Conservation (phyloP, 2,113 vertebrate species). For the Rhagologus leucostigma region DNA sequence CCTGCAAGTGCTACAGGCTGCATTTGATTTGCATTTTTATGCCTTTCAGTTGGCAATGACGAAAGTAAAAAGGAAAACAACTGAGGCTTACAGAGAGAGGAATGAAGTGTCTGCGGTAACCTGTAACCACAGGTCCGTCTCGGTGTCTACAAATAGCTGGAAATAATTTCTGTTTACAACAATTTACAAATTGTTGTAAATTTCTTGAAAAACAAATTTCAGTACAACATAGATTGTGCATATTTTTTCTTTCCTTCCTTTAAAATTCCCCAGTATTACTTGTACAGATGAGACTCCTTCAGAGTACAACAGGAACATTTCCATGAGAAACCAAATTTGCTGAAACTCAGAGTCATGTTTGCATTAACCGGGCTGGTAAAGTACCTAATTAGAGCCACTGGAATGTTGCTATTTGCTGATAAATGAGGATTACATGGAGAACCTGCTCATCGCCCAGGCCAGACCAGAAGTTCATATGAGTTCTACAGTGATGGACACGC, state of each 20-base stretch:
- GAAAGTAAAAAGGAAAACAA: not conserved
- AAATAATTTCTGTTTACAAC: not conserved
- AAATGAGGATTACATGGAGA: not conserved
- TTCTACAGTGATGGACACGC: not conserved
- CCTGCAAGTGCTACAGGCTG: not conserved
- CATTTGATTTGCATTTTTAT: not conserved
- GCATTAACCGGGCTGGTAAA: not conserved
- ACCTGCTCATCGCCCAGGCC: not conserved
- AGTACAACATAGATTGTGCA: not conserved
- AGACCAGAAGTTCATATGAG: not conserved
- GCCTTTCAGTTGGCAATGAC: not conserved
- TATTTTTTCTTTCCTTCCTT: not conserved
- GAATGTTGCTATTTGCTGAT: not conserved
- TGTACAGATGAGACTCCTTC: not conserved
- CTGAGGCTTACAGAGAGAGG: not conserved
- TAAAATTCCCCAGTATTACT: not conserved
- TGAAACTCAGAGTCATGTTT: not conserved
- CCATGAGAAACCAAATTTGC: not conserved
- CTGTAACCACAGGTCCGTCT: not conserved
- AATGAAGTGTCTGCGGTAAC: not conserved
- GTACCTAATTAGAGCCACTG: not conserved
- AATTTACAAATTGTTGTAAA: not conserved
- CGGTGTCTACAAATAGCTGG: not conserved
- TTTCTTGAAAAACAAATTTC: not conserved
- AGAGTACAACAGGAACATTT: not conserved